phyloP scores from a whole-genome alignment of 2,888 invertebrate genomes.

The Drosophila meridionalis region DNA sequence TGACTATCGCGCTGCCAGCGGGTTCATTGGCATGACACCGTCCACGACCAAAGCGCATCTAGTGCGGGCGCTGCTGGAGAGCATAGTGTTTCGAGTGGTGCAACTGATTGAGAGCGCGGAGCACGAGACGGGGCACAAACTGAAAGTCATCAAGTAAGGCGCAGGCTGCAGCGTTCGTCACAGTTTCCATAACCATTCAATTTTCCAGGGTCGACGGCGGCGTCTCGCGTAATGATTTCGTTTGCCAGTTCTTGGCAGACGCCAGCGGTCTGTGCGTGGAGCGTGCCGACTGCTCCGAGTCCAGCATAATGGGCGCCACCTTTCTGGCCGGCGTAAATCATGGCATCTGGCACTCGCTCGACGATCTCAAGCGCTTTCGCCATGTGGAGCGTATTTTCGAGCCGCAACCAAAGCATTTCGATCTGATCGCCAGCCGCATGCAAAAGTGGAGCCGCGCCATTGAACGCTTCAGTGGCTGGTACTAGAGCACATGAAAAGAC shows the following conservation, averaged over 20 bases:
- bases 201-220: slow-evolving; percentile 94
- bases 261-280: slow-evolving; percentile 91
- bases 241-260: slow-evolving; percentile 95
- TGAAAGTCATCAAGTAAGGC: slow-evolving; percentile 87
- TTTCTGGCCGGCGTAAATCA: slow-evolving; percentile 92
- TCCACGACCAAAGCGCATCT: slow-evolving; percentile 92
- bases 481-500: slow-evolving; percentile 40
- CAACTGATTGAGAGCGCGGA: slow-evolving; percentile 91
- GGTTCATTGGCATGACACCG: slow-evolving; percentile 89
- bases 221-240: slow-evolving; percentile 97
- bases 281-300: slow-evolving; percentile 90
- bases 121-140: slow-evolving; percentile 88
- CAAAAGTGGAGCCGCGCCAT: slow-evolving; percentile 80
- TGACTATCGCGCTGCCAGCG: slow-evolving; percentile 93
- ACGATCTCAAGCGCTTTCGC: slow-evolving; percentile 88
- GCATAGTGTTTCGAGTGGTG: slow-evolving; percentile 92
- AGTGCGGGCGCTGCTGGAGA: slow-evolving; percentile 93
- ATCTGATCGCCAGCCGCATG: slow-evolving; percentile 67
- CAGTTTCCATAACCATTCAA: background rate
- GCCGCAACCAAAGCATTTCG: slow-evolving; percentile 84
- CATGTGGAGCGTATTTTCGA: slow-evolving; percentile 88
- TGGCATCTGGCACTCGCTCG: slow-evolving; percentile 91
- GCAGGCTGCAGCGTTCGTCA: accelerated
- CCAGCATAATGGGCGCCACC: slow-evolving; percentile 94
- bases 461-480: slow-evolving; percentile 83